Evolutionary conservation across 1,140 invertebrate species (phyloP).

Genomic region (Ceratosolen solmsi): DNA sequence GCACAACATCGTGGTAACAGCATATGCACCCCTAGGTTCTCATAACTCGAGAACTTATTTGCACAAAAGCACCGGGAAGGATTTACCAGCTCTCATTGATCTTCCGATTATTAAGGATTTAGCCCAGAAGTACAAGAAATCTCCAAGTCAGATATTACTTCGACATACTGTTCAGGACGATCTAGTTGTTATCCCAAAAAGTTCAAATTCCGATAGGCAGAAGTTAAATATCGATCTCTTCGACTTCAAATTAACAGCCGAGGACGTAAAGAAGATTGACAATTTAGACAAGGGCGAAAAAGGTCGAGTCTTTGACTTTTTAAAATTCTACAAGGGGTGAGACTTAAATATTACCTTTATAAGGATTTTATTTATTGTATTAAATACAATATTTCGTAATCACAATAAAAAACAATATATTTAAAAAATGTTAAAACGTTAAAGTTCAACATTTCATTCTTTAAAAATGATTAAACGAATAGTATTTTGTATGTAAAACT

Average conservation of each 20-base stretch:
- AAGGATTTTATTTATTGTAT: too few species aligned
- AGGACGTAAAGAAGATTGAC: conserved; percentile 73
- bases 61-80: conserved; percentile 60
- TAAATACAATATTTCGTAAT: too few species aligned
- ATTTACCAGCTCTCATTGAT: conserved; percentile 79
- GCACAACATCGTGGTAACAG: conserved; percentile 83
- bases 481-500: too few species aligned
- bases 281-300: conserved; percentile 73
- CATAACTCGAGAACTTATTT: conserved; percentile 67
- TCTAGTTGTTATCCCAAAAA: conserved; percentile 88
- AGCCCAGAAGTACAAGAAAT: conserved; percentile 80
- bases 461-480: too few species aligned
- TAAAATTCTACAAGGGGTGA: conserved; percentile 74
- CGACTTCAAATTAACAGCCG: conserved; percentile 74
- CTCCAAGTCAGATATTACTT: conserved; percentile 84
- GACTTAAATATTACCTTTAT: conserved; percentile 7
- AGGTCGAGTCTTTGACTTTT: conserved; percentile 76
- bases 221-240: conserved; percentile 79
- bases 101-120: conserved; percentile 81
- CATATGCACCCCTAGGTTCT: conserved; percentile 89
- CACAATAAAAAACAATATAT: too few species aligned
- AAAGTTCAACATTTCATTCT: too few species aligned
- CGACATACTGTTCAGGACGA: conserved; percentile 83
- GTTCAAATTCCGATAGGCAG: conserved; percentile 81
- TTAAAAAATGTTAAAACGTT: too few species aligned